phyloP scores from a whole-genome alignment of 2,113 vertebrate genomes.

The Talpa occidentalis region DNA sequence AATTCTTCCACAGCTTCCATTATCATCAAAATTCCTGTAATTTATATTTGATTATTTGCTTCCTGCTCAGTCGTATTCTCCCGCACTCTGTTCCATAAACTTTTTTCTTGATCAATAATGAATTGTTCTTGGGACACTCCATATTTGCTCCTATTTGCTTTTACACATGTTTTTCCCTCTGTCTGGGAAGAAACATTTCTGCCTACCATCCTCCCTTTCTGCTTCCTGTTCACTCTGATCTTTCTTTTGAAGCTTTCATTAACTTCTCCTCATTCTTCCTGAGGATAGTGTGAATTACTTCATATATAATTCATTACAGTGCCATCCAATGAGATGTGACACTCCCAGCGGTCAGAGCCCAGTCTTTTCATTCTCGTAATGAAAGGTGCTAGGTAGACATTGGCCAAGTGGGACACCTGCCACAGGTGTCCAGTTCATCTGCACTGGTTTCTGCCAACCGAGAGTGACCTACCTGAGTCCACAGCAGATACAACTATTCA shows the following conservation, averaged over 20 bases:
- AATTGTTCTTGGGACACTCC: not conserved
- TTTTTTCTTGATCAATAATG: not conserved
- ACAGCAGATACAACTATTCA: not conserved
- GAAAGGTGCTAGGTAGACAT: not conserved
- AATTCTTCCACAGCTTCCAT: not conserved
- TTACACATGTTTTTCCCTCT: not conserved
- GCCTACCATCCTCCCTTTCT: not conserved
- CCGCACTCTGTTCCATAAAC: not conserved
- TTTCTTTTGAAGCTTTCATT: slow-evolving; percentile 35
- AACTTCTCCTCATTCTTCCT: not conserved
- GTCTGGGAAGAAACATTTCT: not conserved
- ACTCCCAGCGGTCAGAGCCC: not conserved
- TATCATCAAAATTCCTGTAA: not conserved
- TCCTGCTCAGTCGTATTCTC: not conserved
- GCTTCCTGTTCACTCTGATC: not conserved
- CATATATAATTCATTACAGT: not conserved
- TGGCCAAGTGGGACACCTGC: not conserved
- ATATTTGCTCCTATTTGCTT: not conserved
- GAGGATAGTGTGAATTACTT: not conserved
- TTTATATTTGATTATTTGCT: not conserved
- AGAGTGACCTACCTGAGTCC: not conserved
- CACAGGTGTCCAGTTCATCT: not conserved
- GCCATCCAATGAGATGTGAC: not conserved
- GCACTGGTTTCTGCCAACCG: accelerated
- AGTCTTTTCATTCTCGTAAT: not conserved